phyloP scores from a whole-genome alignment of 2,888 invertebrate species.

The Mactromeris polynyma region DNA sequence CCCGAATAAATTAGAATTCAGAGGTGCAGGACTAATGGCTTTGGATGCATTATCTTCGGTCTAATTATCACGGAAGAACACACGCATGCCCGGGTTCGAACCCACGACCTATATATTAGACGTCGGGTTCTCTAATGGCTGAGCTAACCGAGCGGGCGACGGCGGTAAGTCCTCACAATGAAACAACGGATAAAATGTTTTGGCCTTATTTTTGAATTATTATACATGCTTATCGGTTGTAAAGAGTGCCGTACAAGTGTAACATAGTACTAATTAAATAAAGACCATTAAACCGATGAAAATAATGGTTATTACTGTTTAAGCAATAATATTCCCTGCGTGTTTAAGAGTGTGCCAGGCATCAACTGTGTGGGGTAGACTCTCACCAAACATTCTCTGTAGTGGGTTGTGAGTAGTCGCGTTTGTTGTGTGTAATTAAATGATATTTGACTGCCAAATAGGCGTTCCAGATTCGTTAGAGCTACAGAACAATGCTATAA shows the following conservation, averaged over 20 bases:
- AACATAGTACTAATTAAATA: slow-evolving; percentile 4
- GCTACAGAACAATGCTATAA: background rate
- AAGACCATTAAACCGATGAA: background rate
- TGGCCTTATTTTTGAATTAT: background rate
- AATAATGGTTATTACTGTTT: background rate
- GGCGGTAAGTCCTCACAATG: background rate
- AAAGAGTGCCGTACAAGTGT: background rate
- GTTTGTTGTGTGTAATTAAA: slow-evolving; percentile 6
- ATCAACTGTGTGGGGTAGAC: slow-evolving; percentile 2
- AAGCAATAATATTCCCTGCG: background rate
- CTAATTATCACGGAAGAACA: too few relatives aligned
- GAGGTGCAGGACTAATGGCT: too few relatives aligned
- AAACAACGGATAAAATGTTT: background rate
- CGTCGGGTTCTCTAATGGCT: too few relatives aligned
- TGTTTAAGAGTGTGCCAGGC: background rate
- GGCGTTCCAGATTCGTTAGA: slow-evolving; percentile 11
- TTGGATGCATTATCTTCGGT: too few relatives aligned
- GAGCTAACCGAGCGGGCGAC: background rate
- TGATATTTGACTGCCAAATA: slow-evolving; percentile 14
- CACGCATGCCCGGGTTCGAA: too few relatives aligned
- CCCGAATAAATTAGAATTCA: too few relatives aligned
- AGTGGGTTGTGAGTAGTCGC: slow-evolving; percentile 4
- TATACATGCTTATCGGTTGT: background rate
- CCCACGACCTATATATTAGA: too few relatives aligned
- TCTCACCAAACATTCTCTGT: background rate